Evolutionary conservation across 1,140 invertebrate genomes (phyloP), one percentile per base, ranked within the genome.

Genomic region (Listronotus bonariensis): DNA sequence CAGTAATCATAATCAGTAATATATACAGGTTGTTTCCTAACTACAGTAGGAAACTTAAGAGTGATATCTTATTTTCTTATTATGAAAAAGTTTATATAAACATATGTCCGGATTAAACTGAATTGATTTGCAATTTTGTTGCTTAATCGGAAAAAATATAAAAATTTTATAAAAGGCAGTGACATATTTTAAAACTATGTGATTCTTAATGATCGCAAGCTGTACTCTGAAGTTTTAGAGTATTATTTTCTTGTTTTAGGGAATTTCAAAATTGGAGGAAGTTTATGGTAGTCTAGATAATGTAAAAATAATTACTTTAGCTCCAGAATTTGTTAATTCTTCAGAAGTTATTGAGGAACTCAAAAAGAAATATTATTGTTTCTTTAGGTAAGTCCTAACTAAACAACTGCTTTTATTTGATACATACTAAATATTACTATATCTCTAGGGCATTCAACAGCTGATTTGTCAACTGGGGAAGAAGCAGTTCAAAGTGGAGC

Each of bases 231-330:
- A 36, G 7, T 17, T 15, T 8, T 49, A 3, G 10, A 49, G 10
- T 11, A 48, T 49, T 3, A 11, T 17, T 12, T 15, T 49, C 11
- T 12, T 36, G 11, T 69, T 83, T 57, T 73, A 91, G 89, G 89
- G 90, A 18, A 81, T 92, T 60, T 72, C 86, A 65, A 85, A 86
- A 32, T 60, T 96, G n/a, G 58, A 80, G 26, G 82, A 89, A 20
- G 83, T 87, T 0, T 97, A 97, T 82, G 92, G 92, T 10, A 82
- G 81, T 69, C 79, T 98, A 42, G 84, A 91, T 3, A 88, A 96
- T 82, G 86, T 96, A 17, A 85, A 86, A 36, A 92, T 98, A 54
- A 79, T 99, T 1, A 99, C 97, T 0, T 72, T 99, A 48, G 97
- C 97, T 36, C 97, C 97, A 48, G 97, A 99, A 84, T 79, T 96